phyloP scores from a whole-genome alignment of 2,888 invertebrate genomes.

The Apantesis nais region DNA sequence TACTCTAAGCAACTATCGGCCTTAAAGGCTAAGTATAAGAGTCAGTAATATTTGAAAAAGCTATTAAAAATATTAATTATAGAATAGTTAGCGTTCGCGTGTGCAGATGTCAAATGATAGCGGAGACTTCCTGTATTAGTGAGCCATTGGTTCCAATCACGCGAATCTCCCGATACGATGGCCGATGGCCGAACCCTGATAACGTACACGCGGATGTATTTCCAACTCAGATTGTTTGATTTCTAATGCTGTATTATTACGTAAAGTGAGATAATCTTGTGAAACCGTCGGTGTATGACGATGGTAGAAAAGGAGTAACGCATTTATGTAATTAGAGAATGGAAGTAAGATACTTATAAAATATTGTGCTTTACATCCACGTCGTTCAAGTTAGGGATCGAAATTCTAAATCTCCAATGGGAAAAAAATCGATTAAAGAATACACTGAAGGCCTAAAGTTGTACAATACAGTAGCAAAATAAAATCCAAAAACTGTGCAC shows the following conservation, averaged over 20 bases:
- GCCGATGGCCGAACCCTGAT: conserved; percentile 37
- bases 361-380: neutral
- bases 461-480: neutral
- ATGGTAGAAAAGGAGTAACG: conserved; percentile 22
- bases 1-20: conserved; percentile 27
- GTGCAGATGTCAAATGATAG: conserved; percentile 51
- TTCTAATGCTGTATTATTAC: conserved; percentile 42
- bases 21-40: conserved; percentile 33
- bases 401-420: neutral
- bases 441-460: neutral
- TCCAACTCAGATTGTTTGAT: conserved; percentile 42
- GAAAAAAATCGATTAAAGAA: neutral
- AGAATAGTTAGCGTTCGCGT: conserved; percentile 46
- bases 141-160: conserved; percentile 53
- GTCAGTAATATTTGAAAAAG: conserved; percentile 23
- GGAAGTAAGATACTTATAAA: conserved; percentile 1
- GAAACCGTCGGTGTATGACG: conserved; percentile 37
- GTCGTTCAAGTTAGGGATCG: neutral
- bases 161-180: conserved; percentile 50
- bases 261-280: conserved; percentile 41
- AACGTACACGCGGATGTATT: conserved; percentile 41
- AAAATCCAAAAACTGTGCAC: neutral
- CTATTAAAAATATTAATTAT: conserved; percentile 46
- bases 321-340: conserved; percentile 34
- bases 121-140: conserved; percentile 46